Evolutionary conservation across 2,797 vertebrate genomes (phyloP).

Genomic region (Cottoperca gobio): DNA sequence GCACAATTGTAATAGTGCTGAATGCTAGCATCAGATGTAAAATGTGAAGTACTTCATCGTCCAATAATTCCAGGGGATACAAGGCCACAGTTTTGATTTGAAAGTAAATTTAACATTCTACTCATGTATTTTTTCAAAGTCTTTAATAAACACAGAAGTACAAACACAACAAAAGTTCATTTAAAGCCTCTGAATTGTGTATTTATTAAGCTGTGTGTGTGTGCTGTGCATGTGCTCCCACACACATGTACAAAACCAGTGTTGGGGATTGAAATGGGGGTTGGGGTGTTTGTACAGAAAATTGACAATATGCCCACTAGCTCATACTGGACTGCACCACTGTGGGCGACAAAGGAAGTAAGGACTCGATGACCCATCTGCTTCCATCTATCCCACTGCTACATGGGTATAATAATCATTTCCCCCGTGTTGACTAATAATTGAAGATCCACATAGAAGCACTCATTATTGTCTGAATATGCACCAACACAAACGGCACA

Average conservation of each 20-base stretch:
- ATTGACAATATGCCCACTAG: slow-evolving; percentile 6
- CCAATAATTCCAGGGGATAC: neutral
- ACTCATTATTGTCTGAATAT: slow-evolving; percentile 33
- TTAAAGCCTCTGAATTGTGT: no score
- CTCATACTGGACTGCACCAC: slow-evolving; percentile 5
- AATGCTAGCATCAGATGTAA: neutral
- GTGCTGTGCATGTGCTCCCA: neutral
- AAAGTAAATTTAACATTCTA: neutral
- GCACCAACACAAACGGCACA: slow-evolving; percentile 10
- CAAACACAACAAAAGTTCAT: neutral
- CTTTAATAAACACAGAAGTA: neutral
- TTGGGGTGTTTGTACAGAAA: slow-evolving; percentile 13
- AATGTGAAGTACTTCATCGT: neutral
- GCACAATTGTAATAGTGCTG: neutral
- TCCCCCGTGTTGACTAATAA: no score
- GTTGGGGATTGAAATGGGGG: neutral
- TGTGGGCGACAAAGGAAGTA: slow-evolving; percentile 24
- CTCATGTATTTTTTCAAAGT: neutral
- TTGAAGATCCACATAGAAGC: slow-evolving; percentile 19
- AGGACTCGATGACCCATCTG: slow-evolving; percentile 31
- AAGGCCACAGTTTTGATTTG: neutral
- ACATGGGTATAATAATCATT: neutral
- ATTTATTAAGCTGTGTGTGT: no score
- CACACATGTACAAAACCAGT: neutral
- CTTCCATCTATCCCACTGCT: slow-evolving; percentile 14